Evolutionary conservation across 2,888 invertebrate genomes (phyloP).

Genomic region (Cosmia pyralina): DNA sequence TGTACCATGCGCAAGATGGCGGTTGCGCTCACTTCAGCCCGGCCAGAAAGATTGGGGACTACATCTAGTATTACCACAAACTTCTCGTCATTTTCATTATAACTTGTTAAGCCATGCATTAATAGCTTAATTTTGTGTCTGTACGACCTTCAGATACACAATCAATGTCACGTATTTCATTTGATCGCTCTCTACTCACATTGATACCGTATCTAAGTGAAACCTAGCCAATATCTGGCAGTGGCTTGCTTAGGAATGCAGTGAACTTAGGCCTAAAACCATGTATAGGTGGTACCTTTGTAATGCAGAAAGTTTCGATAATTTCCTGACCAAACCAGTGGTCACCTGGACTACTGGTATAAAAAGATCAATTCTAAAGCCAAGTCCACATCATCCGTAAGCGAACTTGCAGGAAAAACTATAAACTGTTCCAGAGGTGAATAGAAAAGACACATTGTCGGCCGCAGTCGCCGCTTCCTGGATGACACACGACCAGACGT

Average conservation of each 20-base stretch:
- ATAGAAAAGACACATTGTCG: conserved; percentile 60
- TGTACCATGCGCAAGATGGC: too few species aligned
- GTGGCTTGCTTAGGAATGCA: too few species aligned
- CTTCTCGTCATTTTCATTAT: too few species aligned
- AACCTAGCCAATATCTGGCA: background rate
- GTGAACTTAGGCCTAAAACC: too few species aligned
- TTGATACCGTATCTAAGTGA: too few species aligned
- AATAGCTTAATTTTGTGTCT: background rate
- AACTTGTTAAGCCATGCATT: too few species aligned
- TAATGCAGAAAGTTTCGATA: background rate
- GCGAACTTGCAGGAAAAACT: conserved; percentile 61
- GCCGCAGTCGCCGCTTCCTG: conserved; percentile 52
- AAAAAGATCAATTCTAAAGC: background rate
- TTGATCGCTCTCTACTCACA: too few species aligned
- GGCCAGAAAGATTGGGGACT: too few species aligned
- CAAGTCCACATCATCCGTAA: conserved; percentile 43
- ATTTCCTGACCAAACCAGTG: background rate
- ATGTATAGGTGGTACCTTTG: background rate
- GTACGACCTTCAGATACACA: too few species aligned
- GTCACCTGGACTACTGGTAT: background rate
- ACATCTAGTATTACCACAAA: too few species aligned
- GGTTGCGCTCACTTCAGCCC: too few species aligned
- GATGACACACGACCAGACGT: conserved; percentile 51
- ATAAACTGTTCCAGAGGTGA: conserved; percentile 62
- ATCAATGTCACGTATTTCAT: too few species aligned